Conservation (phyloP, 2,888 invertebrate species). For the Dryobotodes eremita region DNA sequence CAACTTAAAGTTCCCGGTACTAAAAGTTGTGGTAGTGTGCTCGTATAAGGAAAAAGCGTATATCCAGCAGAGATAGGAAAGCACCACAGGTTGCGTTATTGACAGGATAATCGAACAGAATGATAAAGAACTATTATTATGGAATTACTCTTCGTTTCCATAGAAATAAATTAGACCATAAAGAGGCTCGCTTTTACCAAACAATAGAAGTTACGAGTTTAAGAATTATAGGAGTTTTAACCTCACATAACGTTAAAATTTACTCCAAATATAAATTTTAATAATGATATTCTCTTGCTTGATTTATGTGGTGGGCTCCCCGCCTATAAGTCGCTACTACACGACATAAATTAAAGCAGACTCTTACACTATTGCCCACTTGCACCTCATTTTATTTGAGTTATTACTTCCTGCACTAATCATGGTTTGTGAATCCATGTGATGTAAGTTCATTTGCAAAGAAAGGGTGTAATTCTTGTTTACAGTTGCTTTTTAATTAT, state of each 20-base stretch:
- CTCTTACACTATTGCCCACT: slow-evolving; percentile 40
- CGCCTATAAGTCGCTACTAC: slow-evolving; percentile 52
- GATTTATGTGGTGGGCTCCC: slow-evolving; percentile 52
- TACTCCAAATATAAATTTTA: slow-evolving; percentile 55
- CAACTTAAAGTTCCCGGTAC: background rate
- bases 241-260: slow-evolving; percentile 31
- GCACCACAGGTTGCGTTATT: background rate
- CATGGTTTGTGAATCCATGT: slow-evolving; percentile 7
- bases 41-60: background rate
- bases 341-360: slow-evolving; percentile 48
- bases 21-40: background rate
- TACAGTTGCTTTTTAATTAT: background rate
- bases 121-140: slow-evolving; percentile 5
- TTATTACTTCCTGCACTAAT: slow-evolving; percentile 46
- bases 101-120: slow-evolving; percentile 35
- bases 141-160: background rate
- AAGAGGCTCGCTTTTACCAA: slow-evolving; percentile 5
- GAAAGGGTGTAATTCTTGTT: slow-evolving; percentile 1
- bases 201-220: slow-evolving; percentile 24
- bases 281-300: slow-evolving; percentile 45
- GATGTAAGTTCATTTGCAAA: slow-evolving; percentile 16
- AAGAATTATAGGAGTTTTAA: slow-evolving; percentile 2
- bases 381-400: slow-evolving; percentile 42
- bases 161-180: slow-evolving; percentile 32
- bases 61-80: background rate